A percentile compares a stretch with the other conserved stretches of the same genome.
Evolutionary conservation across 2,113 vertebrate genomes (phyloP).

Genomic region (Nothoprocta pentlandii): DNA sequence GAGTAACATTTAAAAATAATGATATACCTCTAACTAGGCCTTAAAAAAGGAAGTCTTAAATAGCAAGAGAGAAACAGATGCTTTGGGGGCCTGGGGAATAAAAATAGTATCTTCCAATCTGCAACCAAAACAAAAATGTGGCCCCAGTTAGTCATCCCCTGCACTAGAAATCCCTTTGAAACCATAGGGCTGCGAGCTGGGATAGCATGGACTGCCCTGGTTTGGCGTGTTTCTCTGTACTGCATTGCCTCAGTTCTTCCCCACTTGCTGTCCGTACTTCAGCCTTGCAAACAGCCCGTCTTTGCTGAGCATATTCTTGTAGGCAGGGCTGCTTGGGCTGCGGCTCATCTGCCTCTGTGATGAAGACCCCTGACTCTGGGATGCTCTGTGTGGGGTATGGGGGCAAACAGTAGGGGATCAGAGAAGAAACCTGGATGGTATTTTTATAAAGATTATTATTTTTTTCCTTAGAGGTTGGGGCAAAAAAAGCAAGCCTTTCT

Average conservation of each 20-base stretch:
- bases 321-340: background rate
- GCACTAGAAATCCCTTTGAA: slow-evolving; percentile 1
- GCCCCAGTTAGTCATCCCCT: background rate
- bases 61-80: slow-evolving; percentile 63
- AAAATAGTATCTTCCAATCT: slow-evolving; percentile 59
- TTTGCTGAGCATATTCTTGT: background rate
- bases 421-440: background rate
- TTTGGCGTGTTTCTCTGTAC: background rate
- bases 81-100: slow-evolving; percentile 57
- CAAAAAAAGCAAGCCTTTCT: background rate
- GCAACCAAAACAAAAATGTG: slow-evolving; percentile 51
- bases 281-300: background rate
- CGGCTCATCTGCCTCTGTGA: fast-evolving
- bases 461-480: background rate
- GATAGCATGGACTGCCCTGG: background rate
- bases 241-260: background rate
- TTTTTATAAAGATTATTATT: background rate
- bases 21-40: slow-evolving; percentile 52
- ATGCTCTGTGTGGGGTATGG: background rate
- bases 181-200: background rate
- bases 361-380: background rate
- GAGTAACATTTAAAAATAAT: slow-evolving; percentile 62
- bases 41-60: slow-evolving; percentile 50
- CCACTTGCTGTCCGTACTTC: fast-evolving
- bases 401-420: background rate